These are phyloP conservation scores for Barnardius zonarius DNA, from an alignment of 2,113 vertebrate species.

Conservation along the genomic window DNA sequence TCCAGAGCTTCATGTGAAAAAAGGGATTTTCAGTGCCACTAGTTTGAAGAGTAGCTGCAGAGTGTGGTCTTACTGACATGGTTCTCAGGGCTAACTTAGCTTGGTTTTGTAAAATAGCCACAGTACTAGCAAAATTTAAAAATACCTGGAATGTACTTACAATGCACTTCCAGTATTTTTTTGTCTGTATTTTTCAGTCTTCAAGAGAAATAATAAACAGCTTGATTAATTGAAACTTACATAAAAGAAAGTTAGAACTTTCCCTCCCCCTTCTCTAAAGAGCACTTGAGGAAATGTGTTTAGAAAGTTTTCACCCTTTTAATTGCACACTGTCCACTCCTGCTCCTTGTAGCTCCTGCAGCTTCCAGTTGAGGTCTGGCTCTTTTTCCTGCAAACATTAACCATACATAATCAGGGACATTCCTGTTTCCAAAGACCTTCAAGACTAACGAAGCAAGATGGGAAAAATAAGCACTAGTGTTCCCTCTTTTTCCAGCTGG, in stretches of 20 bases:
- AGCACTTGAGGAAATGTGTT: neutral
- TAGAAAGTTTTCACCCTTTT: neutral
- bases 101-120: neutral
- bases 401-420: neutral
- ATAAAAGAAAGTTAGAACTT: neutral
- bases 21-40: neutral
- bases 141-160: neutral
- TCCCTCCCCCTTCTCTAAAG: neutral
- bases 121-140: neutral
- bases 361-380: neutral
- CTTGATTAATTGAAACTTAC: neutral
- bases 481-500: neutral
- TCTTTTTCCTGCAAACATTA: neutral
- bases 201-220: neutral
- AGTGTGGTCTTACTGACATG: neutral
- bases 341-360: neutral
- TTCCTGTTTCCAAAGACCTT: constrained; percentile 1
- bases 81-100: neutral
- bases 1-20: neutral
- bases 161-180: neutral
- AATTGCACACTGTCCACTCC: neutral
- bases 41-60: neutral
- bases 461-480: constrained; percentile 31
- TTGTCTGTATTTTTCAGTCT: neutral
- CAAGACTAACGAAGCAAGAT: neutral